A percentile compares a stretch with the other conserved stretches of the same genome.
Evolutionary conservation across 2,888 invertebrate genomes (phyloP).

Genomic region (Microctonus brassicae): DNA sequence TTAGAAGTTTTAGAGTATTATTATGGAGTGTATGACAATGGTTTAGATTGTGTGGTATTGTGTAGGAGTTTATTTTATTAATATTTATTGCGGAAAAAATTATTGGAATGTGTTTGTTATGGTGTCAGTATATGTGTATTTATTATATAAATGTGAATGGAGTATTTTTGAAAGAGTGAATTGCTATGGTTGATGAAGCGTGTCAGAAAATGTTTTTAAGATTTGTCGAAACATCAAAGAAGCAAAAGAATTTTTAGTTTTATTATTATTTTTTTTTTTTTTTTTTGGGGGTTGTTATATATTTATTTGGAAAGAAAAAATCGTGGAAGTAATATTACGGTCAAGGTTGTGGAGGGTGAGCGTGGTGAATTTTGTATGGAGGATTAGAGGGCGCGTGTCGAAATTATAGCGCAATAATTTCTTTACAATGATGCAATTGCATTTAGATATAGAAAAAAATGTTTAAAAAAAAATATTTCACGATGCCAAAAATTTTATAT

Average conservation of each 20-base stretch:
- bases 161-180: background rate
- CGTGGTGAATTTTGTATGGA: background rate
- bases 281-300: background rate
- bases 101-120: background rate
- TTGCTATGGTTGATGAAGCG: background rate
- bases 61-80: background rate
- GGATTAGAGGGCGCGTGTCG: constrained; percentile 19
- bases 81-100: background rate
- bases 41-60: background rate
- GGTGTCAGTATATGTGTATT: too few species aligned
- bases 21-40: background rate
- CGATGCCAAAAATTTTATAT: too few species aligned
- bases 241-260: background rate
- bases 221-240: background rate
- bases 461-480: background rate
- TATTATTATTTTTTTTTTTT: background rate
- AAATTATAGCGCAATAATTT: constrained; percentile 17
- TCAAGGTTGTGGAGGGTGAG: constrained; percentile 2
- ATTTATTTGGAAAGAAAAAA: background rate
- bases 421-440: background rate
- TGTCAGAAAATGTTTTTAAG: too few species aligned
- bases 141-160: background rate
- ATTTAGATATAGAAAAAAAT: background rate
- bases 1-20: background rate
- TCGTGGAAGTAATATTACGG: background rate